Evolutionary conservation across 92 coral and sea anemone species (phyloP), one percentile per base, ranked within the genome.

Genomic region (Anthopleura xanthogrammica): DNA sequence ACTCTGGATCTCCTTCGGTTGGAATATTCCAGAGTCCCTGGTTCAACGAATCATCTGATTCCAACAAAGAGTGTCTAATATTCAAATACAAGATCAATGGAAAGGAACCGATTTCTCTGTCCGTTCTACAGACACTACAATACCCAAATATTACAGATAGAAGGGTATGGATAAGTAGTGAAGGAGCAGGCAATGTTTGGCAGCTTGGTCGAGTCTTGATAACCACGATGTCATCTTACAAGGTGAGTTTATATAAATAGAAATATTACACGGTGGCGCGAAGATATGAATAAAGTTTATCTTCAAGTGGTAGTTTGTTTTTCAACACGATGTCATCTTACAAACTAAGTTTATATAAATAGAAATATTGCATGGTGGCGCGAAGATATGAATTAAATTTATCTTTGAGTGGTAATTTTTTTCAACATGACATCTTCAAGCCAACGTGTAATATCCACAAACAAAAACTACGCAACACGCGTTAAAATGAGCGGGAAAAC

Each of bases 21-120:
- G 79, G 75, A 7, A 20, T n/a, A 54, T 57, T 78, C 12, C 58
- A 85, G 43, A 85, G 88, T 41, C 82, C 79, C 23, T 78, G 88
- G 83, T 78, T 16, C 46, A 78, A 79, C n/a, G 23, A 76, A 29
- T 78, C 88, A 7, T 14, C 60, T 43, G 79, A 57, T 7, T 77
- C 83, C 70, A 85, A 85, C 50, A 79, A 68, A 20, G 23, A 79
- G 50, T 85, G 88, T 24, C 74, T 85, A 12, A 16, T 22, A 23
- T 85, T 85, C 62, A 78, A 74, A 41, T 85, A 78, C 88, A 85
- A 79, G 42, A 36, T 66, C 11, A 16, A 7, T 3, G 22, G 74
- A 23, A 17, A 19, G 3, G 83, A 14, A 23, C 55, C 58, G 55
- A 55, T 43, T 10, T 62, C 66, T 22, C 57, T 85, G 41, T 23